Base-by-base conservation (phyloP, 2,888 invertebrate genomes). In the Platypus cylindrus region DNA sequence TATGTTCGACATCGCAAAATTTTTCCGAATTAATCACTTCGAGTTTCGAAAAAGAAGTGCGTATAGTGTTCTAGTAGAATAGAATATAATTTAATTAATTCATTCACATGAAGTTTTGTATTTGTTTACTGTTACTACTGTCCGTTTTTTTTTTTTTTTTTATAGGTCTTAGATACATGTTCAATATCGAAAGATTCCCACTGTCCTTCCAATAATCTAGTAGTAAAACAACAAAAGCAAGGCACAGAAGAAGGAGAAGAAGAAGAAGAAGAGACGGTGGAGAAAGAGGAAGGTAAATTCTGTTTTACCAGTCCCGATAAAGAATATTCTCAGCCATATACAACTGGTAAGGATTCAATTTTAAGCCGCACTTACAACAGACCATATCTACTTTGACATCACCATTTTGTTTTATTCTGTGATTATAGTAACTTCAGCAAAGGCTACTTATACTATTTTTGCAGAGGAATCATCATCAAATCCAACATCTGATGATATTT, bases 131-230 rank as follows among this genome's bases (percentile, higher is more conserved):
- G n/a, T n/a, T n/a, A n/a, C n/a, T n/a, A n/a, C n/a, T n/a, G n/a
- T n/a, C n/a, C n/a, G n/a, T n/a, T n/a, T n/a, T n/a, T n/a, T n/a
- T n/a, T n/a, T n/a, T n/a, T n/a, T n/a, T n/a, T n/a, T n/a, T n/a
- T n/a, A n/a, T n/a, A n/a, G n/a, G 71, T 80, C 48, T 65, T 79
- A 59, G 79, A 80, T 59, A 73, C 75, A 37, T 80, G 80, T 58
- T 76, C 78, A 53, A 78, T 78, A 51, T 79, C 80, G 11, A 68
- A 75, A 44, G 79, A 80, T 56, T 77, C 75, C 17, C 56, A 51
- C n/a, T n/a, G n/a, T n/a, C n/a, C n/a, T n/a, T n/a, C n/a, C n/a
- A n/a, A n/a, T n/a, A n/a, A n/a, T n/a, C n/a, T n/a, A n/a, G n/a
- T n/a, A n/a, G n/a, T n/a, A 45, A 55, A 54, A 42, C 56, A 53